Evolutionary conservation across 1,140 invertebrate genomes (phyloP), one percentile per base, ranked within the genome.

Genomic region (Scaptomyza pallida): DNA sequence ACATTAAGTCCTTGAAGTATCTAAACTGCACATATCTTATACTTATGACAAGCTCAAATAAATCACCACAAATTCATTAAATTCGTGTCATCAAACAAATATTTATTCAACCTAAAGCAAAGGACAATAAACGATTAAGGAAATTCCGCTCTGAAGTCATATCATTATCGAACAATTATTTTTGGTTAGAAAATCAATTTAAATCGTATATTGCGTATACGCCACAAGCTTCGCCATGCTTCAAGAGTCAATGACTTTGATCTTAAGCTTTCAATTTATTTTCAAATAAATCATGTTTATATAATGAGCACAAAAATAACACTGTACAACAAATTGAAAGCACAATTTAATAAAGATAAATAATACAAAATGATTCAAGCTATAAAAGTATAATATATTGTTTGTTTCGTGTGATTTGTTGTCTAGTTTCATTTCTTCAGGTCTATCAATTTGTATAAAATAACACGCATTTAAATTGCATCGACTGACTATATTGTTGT

Each of bases 141-240:
- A n/a, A 4, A 37, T 37, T 12, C n/a, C 1, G 33, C 4, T 1
- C n/a, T n/a, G 10, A 44, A 44, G 9, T 5, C 41, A 43, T 10
- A 17, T 44, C 6, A 50, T 16, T 8, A 51, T 16, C 13, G 15
- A 44, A 30, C 26, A 44, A 12, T 33, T 17, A 57, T 30, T 5
- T 23, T 44, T 3, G 5, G 5, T 19, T 13, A 5, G 1, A 17
- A 44, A 56, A 3, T 26, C 5, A 9, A 30, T 43, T 16, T 16
- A 3, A 16, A 43, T 30, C 13, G 33, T 33, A 52, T 21, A 15
- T 56, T 56, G 5, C 43, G 21, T 41, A 64, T 48, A 56, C 52
- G 45, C 5, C 12, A 45, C 0, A 9, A 2, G 16, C n/a, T 13
- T 48, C n/a, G 0, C 45, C 5, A 5, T 60, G 12, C 26, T 23